Evolutionary conservation across 2,888 invertebrate species (phyloP).

Genomic region (Rhingia rostrata): DNA sequence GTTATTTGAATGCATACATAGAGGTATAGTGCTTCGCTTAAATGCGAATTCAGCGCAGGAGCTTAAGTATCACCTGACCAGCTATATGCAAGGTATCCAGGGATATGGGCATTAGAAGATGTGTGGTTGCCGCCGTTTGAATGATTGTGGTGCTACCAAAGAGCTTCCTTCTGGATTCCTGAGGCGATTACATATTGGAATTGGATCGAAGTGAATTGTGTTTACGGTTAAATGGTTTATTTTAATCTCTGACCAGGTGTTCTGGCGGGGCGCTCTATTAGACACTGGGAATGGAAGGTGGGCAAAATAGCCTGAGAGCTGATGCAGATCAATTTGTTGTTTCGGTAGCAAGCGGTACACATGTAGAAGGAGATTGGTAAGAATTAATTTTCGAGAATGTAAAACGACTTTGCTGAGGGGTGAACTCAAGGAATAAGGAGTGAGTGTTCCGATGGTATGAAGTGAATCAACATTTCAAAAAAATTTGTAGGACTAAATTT

Average conservation of each 20-base stretch:
- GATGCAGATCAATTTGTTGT: constrained; percentile 58
- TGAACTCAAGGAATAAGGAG: too few species aligned
- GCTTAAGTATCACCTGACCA: constrained; percentile 32
- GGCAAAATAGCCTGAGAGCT: background rate
- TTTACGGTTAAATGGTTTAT: constrained; percentile 74
- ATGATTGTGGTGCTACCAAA: constrained; percentile 63
- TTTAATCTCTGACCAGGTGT: constrained; percentile 74
- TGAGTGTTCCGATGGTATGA: too few species aligned
- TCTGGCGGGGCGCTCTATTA: constrained; percentile 38
- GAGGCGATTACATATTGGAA: constrained; percentile 74
- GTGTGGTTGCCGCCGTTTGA: constrained; percentile 68
- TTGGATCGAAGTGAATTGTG: constrained; percentile 73
- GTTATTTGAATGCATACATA: constrained; percentile 19
- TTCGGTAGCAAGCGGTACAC: constrained; percentile 43
- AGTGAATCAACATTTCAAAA: too few species aligned
- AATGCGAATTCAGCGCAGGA: background rate
- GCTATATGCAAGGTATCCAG: background rate
- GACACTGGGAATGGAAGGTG: background rate
- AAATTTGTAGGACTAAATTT: too few species aligned
- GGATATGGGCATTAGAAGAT: constrained; percentile 57
- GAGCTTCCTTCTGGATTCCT: constrained; percentile 70
- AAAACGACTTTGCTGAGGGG: background rate
- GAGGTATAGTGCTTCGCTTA: background rate
- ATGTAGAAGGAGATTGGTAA: constrained; percentile 28
- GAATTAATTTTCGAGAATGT: constrained; percentile 55